Evolutionary conservation across 2,113 vertebrate species (phyloP), one percentile per base, ranked within the genome.

Genomic region (Callocephalon fimbriatum): DNA sequence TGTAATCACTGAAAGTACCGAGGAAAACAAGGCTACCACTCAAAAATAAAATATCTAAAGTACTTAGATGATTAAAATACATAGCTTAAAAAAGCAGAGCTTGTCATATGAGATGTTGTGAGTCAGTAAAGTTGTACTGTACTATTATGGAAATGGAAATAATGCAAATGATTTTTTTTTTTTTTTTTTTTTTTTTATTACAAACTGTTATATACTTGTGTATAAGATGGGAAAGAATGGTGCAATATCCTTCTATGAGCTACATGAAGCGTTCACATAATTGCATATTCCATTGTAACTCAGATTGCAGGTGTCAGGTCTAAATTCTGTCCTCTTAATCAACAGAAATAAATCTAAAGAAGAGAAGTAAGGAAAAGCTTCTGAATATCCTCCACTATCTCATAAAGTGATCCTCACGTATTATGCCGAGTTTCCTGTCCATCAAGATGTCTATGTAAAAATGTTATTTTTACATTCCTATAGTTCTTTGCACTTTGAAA

Each of bases 41-140:
- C 26, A 47, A 68, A 92, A 96, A 66, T 10, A 54, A 93, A 77
- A 51, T 31, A 31, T n/a, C 19, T 90, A 21, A 78, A 89, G 38
- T 78, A 13, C 27, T 63, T 77, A 81, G 14, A 48, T 72, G 31
- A 47, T 61, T 61, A 70, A 88, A 93, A 71, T 13, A 74, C 2
- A 59, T 29, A 38, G 7, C 17, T 79, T 61, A 2, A 53, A 84
- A 73, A 68, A 32, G 7, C 0, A 0, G 82, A 86, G 3, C 7
- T 76, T 88, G 53, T 65, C n/a, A 35, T 50, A n/a, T 17, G 47
- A 51, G 20, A 32, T 21, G 25, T 47, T 75, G 5, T 29, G 83
- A 67, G 6, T 75, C 35, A 68, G 29, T 58, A 79, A 90, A 93
- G 5, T 5, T 68, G 16, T 44, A 56, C 13, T 79, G 23, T 47